These are phyloP conservation scores for Drosophila subobscura DNA, from an alignment of 1,140 invertebrate genomes.

Conservation along the genomic window DNA sequence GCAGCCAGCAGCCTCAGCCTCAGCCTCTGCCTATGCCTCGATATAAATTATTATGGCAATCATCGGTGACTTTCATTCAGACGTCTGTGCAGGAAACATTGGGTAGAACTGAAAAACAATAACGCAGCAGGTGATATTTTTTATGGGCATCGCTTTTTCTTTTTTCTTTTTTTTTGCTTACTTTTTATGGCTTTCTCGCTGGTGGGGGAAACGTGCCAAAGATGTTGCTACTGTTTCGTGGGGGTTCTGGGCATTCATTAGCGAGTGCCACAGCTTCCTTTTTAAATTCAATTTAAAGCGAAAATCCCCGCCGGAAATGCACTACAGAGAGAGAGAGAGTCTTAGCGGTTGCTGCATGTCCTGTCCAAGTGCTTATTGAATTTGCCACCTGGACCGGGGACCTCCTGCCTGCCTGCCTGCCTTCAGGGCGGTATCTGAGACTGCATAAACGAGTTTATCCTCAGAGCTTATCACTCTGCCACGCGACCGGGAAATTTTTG, in stretches of 20 bases:
- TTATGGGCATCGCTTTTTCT: constrained; percentile 34
- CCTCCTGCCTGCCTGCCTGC: neutral
- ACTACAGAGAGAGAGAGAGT: constrained; percentile 30
- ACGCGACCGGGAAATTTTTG: constrained; percentile 53
- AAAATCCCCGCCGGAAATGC: constrained; percentile 25
- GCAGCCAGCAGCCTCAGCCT: neutral
- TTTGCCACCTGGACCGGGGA: constrained; percentile 31
- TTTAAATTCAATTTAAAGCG: constrained; percentile 62
- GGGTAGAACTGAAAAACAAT: constrained; percentile 59
- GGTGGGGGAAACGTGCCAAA: constrained; percentile 48
- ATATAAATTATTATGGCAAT: constrained; percentile 79
- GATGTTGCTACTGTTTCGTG: constrained; percentile 37
- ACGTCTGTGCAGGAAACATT: constrained; percentile 16
- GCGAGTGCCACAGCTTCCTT: constrained; percentile 3
- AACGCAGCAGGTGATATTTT: constrained; percentile 78
- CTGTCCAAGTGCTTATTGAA: constrained; percentile 41
- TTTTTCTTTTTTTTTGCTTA: constrained; percentile 5
- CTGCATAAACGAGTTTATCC: constrained; percentile 30
- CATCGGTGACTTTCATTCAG: constrained; percentile 76
- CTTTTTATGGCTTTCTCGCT: constrained; percentile 46
- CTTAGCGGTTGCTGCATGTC: constrained; percentile 36
- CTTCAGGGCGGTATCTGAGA: neutral
- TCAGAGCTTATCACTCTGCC: constrained; percentile 18
- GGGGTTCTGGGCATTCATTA: constrained; percentile 56
- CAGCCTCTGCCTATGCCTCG: constrained; percentile 11